phyloP scores from a whole-genome alignment of 1,140 invertebrate genomes.

The Dreissena rostriformis region DNA sequence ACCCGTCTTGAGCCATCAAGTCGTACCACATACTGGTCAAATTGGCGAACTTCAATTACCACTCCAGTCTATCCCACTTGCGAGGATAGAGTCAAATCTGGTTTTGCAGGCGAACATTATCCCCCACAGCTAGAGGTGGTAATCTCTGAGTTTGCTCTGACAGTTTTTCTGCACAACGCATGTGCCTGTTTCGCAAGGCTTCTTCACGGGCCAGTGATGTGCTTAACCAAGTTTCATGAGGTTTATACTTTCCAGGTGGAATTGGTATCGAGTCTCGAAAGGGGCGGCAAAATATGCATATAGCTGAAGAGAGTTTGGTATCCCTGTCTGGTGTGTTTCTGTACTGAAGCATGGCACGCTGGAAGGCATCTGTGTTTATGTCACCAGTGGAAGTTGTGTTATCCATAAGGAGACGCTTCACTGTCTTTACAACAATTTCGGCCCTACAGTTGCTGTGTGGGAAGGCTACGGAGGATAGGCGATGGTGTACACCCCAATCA shows the following conservation, averaged over 20 bases:
- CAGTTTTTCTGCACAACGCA: constrained; percentile 46
- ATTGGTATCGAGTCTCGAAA: constrained; percentile 65
- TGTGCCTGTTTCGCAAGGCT: constrained; percentile 60
- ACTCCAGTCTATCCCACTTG: constrained; percentile 60
- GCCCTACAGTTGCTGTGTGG: constrained; percentile 55
- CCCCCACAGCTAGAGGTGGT: constrained; percentile 55
- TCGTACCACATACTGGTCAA: constrained; percentile 58
- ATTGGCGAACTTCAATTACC: constrained; percentile 60
- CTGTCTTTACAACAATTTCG: constrained; percentile 58
- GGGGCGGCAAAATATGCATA: constrained; percentile 43
- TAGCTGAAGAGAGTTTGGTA: constrained; percentile 58
- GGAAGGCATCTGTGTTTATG: constrained; percentile 56
- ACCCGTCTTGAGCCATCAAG: constrained; percentile 63
- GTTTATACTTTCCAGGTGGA: constrained; percentile 54
- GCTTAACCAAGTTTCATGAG: constrained; percentile 59
- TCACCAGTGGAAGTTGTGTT: constrained; percentile 55
- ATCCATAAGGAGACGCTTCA: constrained; percentile 55
- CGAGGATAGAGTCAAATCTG: constrained; percentile 59
- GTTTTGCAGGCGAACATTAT: constrained; percentile 61
- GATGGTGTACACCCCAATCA: constrained; percentile 54
- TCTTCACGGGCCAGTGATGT: constrained; percentile 51
- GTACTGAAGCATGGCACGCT: constrained; percentile 63
- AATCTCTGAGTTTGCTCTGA: constrained; percentile 56
- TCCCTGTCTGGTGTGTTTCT: constrained; percentile 62
- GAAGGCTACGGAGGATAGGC: constrained; percentile 57